Percentiles rank a stretch among this genome's conserved stretches.
Conservation (phyloP, 92 coral and sea anemone species). For the Nematostella vectensis region DNA sequence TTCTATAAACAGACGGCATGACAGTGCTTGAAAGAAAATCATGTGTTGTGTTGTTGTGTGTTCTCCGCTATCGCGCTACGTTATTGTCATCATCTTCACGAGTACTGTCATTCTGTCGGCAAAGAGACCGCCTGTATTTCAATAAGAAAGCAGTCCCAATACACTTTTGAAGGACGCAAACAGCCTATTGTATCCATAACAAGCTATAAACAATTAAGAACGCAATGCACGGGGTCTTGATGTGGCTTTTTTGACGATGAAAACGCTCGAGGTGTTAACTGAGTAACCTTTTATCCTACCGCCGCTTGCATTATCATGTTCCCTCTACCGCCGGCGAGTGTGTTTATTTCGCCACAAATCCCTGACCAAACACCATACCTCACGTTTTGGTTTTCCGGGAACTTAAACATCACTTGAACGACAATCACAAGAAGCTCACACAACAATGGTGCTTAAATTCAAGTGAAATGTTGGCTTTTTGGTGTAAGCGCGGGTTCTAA, state of each 20-base stretch:
- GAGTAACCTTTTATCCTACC: slow-evolving; percentile 85
- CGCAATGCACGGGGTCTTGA: slow-evolving; percentile 87
- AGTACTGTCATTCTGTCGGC: slow-evolving; percentile 94
- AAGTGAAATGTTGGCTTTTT: slow-evolving; percentile 67
- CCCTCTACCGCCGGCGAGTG: slow-evolving; percentile 38
- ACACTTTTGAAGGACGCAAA: slow-evolving; percentile 81
- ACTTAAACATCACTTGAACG: too few species aligned
- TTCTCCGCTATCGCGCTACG: slow-evolving; percentile 97
- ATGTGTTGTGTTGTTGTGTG: slow-evolving; percentile 96
- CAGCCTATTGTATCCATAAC: slow-evolving; percentile 94
- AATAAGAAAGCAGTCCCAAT: slow-evolving; percentile 92
- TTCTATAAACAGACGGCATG: slow-evolving; percentile 94
- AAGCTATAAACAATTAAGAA: slow-evolving; percentile 88
- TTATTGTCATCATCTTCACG: slow-evolving; percentile 87
- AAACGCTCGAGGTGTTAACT: slow-evolving; percentile 84
- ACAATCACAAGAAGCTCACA: slow-evolving; percentile 39
- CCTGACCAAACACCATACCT: slow-evolving; percentile 21
- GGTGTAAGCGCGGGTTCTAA: slow-evolving; percentile 30
- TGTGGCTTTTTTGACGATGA: slow-evolving; percentile 68
- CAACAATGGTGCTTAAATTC: slow-evolving; percentile 46
- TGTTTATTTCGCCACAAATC: slow-evolving; percentile 55
- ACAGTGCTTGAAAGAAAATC: slow-evolving; percentile 91
- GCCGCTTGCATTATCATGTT: slow-evolving; percentile 49
- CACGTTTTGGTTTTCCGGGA: slow-evolving; percentile 41
- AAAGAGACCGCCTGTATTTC: slow-evolving; percentile 99